These are phyloP conservation scores for Tauraco hartlaubi DNA, from an alignment of 2,797 vertebrate genomes.

Conservation along the genomic window DNA sequence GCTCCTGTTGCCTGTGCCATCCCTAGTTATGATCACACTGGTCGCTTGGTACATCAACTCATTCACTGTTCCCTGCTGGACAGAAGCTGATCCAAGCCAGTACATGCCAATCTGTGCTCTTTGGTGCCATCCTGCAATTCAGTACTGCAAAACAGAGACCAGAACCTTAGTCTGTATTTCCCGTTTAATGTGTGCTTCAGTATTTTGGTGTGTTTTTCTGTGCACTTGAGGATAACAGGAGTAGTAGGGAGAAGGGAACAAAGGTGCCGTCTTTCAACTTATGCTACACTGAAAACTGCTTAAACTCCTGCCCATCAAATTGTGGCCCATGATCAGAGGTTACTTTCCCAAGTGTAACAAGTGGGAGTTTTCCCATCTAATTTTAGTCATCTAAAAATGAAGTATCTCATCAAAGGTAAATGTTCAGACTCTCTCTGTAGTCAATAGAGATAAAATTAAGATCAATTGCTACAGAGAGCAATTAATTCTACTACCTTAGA, in stretches of 20 bases:
- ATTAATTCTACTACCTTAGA: conserved; percentile 41
- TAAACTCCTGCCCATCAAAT: background rate
- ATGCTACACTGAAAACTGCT: background rate
- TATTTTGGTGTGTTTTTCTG: background rate
- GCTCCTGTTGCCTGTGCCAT: background rate
- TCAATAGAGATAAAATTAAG: conserved; percentile 49
- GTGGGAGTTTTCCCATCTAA: conserved; percentile 5
- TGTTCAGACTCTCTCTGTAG: conserved; percentile 33
- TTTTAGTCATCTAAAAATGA: conserved; percentile 30
- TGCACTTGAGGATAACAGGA: background rate
- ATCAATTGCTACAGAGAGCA: conserved; percentile 46
- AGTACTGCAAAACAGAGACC: background rate
- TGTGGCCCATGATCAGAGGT: background rate
- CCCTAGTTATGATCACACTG: background rate
- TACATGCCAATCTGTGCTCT: fast-evolving
- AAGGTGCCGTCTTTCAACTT: background rate
- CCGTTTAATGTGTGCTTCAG: background rate
- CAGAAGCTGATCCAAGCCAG: background rate
- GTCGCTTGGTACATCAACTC: background rate
- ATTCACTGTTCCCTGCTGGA: background rate
- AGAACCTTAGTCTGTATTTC: background rate
- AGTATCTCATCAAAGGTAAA: conserved; percentile 39
- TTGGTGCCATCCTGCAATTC: background rate
- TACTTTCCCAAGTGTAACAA: background rate
- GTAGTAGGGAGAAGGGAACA: background rate